Evolutionary conservation across 2,888 invertebrate genomes (phyloP), one percentile per base, ranked within the genome.

Genomic region (Hydraecia micacea): DNA sequence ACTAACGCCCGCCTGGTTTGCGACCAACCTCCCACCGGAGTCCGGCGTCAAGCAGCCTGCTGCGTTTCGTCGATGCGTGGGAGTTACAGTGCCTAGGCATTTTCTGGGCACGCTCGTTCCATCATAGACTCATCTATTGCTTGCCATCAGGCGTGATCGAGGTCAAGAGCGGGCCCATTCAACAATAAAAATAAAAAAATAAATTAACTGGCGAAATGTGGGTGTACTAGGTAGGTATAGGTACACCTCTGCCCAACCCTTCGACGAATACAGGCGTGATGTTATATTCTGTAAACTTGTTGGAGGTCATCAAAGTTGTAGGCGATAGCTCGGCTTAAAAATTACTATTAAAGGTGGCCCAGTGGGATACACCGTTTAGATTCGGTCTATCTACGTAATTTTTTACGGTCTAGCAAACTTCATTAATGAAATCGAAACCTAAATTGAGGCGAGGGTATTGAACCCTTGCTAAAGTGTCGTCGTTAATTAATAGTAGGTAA

Each of bases 351-450:
- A 32, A 32, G 13, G 25, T 42, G 18, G 25, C 49, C 62, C 52
- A 8, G 52, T 18, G 13, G 74, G 15, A 52, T 8, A 13, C 13
- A 46, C 46, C 46, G 4, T 5, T 6, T 6, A 6, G 2, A 46
- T 21, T 21, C 28, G 18, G 49, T 49, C 21, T 15, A 8, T 21
- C 13, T 39, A 39, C 25, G 42, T n/a, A 32, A 8, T 32, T n/a
- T 60, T 80, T 81, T 11, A 68, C 60, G 49, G 13, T 25, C 39
- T n/a, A 42, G 13, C 49, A 58, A 58, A 65, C n/a, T 28, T 68
- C 55, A 66, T 82, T 39, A 76, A 76, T 65, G 63, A 69, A 82
- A 82, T 80, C 18, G 63, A 77, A 63, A 76, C 62, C 69, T 25
- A 42, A 32, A 76, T 77, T 42, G 36, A 42, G 18, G 60, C 36